Evolutionary conservation across 2,888 invertebrate genomes (phyloP).

Genomic region (Caenorhabditis sp.): DNA sequence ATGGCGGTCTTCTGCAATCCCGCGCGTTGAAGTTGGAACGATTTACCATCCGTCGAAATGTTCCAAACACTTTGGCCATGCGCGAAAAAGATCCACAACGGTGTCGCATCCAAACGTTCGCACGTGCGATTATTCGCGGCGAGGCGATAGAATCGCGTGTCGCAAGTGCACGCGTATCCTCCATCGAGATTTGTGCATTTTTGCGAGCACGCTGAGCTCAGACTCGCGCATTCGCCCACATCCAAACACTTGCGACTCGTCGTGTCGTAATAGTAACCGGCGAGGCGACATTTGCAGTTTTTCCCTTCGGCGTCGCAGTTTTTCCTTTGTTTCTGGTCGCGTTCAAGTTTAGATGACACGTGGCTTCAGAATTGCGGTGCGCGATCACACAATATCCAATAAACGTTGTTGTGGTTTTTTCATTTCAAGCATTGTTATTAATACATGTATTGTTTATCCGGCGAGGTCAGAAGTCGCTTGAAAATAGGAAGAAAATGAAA

Average conservation of each 20-base stretch:
- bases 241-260: conserved; percentile 52
- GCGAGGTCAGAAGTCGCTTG: no score
- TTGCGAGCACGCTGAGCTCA: conserved; percentile 81
- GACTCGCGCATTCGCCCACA: conserved; percentile 8
- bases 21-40: conserved; percentile 85
- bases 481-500: no score
- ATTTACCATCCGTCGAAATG: conserved; percentile 90
- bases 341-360: conserved; percentile 40
- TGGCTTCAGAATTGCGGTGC: conserved; percentile 31
- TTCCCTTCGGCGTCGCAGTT: conserved; percentile 50
- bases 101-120: conserved; percentile 79
- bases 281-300: conserved; percentile 51
- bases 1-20: conserved; percentile 95
- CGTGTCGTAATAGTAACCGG: conserved; percentile 54
- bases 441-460: no score
- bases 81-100: conserved; percentile 74
- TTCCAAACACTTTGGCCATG: conserved; percentile 96
- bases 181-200: conserved; percentile 92
- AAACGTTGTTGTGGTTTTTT: no score
- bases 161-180: conserved; percentile 93
- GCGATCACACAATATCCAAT: no score
- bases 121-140: conserved; percentile 84
- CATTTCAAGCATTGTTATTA: no score
- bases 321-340: conserved; percentile 30
- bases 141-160: conserved; percentile 86